A percentile compares a stretch with the other conserved stretches of the same genome.
Conservation (phyloP, 2,888 invertebrate genomes). For the Drosophila macrospina region DNA sequence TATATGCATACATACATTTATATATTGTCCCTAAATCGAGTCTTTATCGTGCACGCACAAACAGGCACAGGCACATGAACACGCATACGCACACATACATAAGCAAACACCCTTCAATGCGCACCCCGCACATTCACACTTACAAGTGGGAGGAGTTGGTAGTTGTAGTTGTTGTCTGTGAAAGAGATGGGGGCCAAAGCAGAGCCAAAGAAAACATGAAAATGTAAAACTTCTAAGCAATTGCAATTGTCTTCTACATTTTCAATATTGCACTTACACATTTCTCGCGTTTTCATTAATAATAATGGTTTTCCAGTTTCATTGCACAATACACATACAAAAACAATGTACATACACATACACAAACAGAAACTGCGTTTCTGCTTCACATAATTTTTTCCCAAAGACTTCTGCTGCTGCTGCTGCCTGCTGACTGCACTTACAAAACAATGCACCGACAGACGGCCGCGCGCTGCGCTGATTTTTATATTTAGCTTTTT, state of each 20-base stretch:
- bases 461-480: conserved; percentile 67
- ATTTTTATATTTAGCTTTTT: conserved; percentile 80
- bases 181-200: conserved; percentile 31
- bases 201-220: conserved; percentile 54
- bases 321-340: conserved; percentile 68
- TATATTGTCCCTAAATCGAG: conserved; percentile 65
- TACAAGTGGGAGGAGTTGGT: conserved; percentile 73
- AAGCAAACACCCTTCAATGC: conserved; percentile 65
- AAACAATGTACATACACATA: conserved; percentile 43
- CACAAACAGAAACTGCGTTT: conserved; percentile 66
- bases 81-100: conserved; percentile 35
- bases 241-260: conserved; percentile 28
- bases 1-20: conserved; percentile 34
- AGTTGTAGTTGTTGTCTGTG: conserved; percentile 52
- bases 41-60: conserved; percentile 67
- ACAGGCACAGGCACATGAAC: conserved; percentile 28
- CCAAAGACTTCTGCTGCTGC: conserved; percentile 31
- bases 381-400: conserved; percentile 68
- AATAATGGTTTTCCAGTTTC: conserved; percentile 62
- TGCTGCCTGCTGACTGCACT: conserved; percentile 55
- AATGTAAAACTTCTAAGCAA: conserved; percentile 61
- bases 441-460: conserved; percentile 62
- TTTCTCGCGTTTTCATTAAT: conserved; percentile 69
- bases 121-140: conserved; percentile 67
- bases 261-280: conserved; percentile 63